Evolutionary conservation across 1,140 invertebrate genomes (phyloP).

Genomic region (Eurosta solidaginis): DNA sequence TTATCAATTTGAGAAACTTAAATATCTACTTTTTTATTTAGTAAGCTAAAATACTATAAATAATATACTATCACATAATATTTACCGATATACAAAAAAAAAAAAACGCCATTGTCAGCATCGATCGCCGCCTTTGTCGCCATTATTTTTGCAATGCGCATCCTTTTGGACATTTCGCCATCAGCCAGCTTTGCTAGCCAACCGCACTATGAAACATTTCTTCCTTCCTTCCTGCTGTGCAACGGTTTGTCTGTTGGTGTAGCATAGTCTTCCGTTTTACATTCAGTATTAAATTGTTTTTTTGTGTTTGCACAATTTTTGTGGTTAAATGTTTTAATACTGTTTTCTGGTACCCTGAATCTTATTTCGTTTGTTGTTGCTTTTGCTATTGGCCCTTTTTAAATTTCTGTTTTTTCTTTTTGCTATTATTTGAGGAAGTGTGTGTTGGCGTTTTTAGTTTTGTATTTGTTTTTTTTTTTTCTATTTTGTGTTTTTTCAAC

Average conservation of each 20-base stretch:
- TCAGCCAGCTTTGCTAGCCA: not conserved
- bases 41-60: too few relatives aligned
- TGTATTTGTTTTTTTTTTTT: too few relatives aligned
- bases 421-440: not conserved
- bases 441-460: not conserved
- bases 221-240: conserved; percentile 34
- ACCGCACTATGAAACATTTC: conserved; percentile 35
- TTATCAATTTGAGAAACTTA: too few relatives aligned
- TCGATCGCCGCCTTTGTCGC: not conserved
- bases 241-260: not conserved
- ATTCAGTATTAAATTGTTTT: not conserved
- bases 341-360: not conserved
- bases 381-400: conserved; percentile 19
- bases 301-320: not conserved
- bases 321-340: not conserved
- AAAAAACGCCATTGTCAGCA: not conserved
- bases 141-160: conserved; percentile 33
- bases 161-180: conserved; percentile 23
- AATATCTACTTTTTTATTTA: too few relatives aligned
- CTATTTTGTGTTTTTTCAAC: not conserved
- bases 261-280: conserved; percentile 6
- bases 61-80: too few relatives aligned
- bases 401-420: not conserved
- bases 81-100: too few relatives aligned
- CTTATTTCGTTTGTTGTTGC: conserved; percentile 1